Base-by-base conservation (phyloP, 2,797 vertebrate species). In the Avahi laniger region DNA sequence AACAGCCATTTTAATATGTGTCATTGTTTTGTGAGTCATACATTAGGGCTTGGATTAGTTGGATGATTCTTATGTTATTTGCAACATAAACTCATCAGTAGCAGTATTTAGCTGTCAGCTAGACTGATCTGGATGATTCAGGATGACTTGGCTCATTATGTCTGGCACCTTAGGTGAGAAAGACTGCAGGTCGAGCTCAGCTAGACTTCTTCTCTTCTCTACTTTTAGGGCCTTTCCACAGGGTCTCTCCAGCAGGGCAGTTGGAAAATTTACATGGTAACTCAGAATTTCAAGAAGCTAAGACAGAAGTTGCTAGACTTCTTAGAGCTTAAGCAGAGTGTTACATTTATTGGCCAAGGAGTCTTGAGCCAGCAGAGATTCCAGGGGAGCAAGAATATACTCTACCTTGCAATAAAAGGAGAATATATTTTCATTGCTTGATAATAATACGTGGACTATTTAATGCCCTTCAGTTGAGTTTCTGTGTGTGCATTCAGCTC, bases 341-440 rank as follows among this genome's bases (percentile, higher is more conserved):
- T n/a, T 17, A 28, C 12, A n/a, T 76, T 88, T 76, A 28, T 67
- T 85, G 65, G 8, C 41, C 50, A 73, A 85, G 81, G 14, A 73
- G 10, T 73, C 48, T 48, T 88, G 54, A 78, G 28, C 22, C 43
- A 73, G 26, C 15, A 28, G 5, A 82, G 26, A 85, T 80, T 54
- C 35, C 43, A 81, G n/a, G 11, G 61, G 1, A 59, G 5, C 24
- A 67, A 84, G 46, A 92, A 38, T 78, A 59, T 38, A 69, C 6
- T 79, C 22, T 17, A 50, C 5, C 4, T 50, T 24, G 43, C 30
- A 52, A 26, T 33, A 2, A 86, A 73, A 61, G 41, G 8, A 89
- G 15, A 84, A 88, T 28, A 22, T 46, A 67, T 38, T 57, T 95
- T 97, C 30, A 80, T 9, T 43, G 15, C 24, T 80, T 75, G 69